Conservation (phyloP, 2,888 invertebrate genomes). For the Chaetogeoica ovagalla region DNA sequence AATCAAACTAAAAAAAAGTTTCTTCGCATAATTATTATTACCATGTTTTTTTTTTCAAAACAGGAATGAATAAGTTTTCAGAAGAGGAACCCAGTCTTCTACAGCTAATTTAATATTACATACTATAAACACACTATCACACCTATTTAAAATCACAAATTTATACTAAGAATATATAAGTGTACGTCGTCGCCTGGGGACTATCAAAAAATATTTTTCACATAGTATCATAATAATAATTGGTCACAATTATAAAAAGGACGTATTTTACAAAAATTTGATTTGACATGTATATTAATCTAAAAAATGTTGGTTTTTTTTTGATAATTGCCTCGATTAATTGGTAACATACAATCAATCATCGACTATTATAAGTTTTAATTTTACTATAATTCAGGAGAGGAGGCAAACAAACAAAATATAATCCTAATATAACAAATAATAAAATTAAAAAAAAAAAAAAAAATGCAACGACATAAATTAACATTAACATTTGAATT, state of each 20-base stretch:
- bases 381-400: background rate
- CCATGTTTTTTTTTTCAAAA: conserved; percentile 4
- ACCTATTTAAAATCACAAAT: conserved; percentile 32
- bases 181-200: background rate
- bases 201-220: conserved; percentile 6
- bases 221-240: background rate
- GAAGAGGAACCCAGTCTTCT: conserved; percentile 52
- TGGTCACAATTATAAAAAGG: background rate
- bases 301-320: background rate
- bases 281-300: background rate
- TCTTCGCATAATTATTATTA: conserved; percentile 8
- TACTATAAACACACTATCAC: background rate
- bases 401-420: background rate
- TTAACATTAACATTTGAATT: conserved; percentile 4
- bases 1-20: background rate
- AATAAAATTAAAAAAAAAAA: background rate
- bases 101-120: conserved; percentile 20
- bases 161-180: conserved; percentile 1
- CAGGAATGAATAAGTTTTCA: conserved; percentile 52
- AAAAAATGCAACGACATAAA: conserved; percentile 26
- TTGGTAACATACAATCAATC: background rate
- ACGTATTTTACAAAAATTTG: conserved; percentile 21
- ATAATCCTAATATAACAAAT: conserved; percentile 26
- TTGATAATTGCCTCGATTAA: conserved; percentile 2
- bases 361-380: background rate